Percentiles rank a stretch among this genome's conserved stretches.
Conservation (phyloP, 2,888 invertebrate genomes). For the Cistogaster globosa region DNA sequence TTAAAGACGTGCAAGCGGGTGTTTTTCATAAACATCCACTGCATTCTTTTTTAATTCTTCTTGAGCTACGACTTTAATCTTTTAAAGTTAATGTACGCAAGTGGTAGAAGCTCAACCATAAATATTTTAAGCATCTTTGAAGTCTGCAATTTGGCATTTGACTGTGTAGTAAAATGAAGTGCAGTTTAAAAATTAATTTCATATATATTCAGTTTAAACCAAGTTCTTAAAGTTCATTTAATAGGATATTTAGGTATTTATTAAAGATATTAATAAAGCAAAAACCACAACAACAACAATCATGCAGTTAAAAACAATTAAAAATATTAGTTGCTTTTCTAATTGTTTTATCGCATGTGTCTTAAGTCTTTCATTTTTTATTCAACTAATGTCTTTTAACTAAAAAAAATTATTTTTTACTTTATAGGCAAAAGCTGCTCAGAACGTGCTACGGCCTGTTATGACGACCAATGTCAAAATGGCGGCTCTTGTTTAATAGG, state of each 20-base stretch:
- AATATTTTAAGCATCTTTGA: constrained; percentile 26
- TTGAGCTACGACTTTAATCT: background rate
- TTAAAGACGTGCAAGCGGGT: constrained; percentile 60
- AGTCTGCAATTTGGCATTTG: constrained; percentile 23
- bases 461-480: constrained; percentile 84
- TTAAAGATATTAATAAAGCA: no score
- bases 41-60: constrained; percentile 2
- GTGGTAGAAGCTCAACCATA: constrained; percentile 6
- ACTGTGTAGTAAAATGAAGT: constrained; percentile 11
- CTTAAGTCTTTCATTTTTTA: no score
- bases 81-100: constrained; percentile 6
- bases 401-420: background rate
- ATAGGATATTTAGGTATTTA: no score
- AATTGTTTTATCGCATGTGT: no score
- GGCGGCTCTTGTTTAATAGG: constrained; percentile 84
- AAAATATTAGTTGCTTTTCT: no score
- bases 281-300: no score
- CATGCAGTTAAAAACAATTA: no score
- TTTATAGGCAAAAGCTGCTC: constrained; percentile 84
- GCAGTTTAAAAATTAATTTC: constrained; percentile 21
- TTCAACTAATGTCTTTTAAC: background rate
- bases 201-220: constrained; percentile 5
- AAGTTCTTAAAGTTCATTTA: background rate
- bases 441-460: constrained; percentile 84
- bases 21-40: constrained; percentile 31